Conservation (phyloP, 1,140 invertebrate genomes). For the Bemisia tabaci region DNA sequence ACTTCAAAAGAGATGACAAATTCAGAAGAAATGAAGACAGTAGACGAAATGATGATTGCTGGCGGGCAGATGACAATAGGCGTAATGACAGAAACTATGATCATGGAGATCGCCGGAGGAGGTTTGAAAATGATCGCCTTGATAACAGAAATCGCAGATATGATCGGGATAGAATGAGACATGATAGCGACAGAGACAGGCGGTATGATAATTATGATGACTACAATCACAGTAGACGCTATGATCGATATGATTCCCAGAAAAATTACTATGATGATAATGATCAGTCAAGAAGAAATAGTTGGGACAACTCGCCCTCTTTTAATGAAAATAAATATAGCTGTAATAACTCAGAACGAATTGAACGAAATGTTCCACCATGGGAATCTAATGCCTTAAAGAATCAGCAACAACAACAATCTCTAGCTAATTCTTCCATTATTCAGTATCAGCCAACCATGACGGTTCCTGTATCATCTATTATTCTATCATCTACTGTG, state of each 20-base stretch:
- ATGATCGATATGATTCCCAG: neutral
- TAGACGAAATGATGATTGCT: neutral
- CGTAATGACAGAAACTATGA: neutral
- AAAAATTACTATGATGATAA: slow-evolving; percentile 3
- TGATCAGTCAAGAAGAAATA: neutral
- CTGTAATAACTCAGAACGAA: neutral
- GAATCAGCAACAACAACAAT: neutral
- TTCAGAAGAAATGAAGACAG: neutral
- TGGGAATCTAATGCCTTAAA: neutral
- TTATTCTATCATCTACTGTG: neutral
- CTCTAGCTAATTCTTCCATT: neutral
- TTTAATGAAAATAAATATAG: neutral
- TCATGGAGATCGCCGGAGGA: neutral
- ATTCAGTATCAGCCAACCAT: neutral
- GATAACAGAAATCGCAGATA: neutral
- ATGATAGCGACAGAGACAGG: neutral
- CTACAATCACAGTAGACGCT: neutral
- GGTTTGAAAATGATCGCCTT: neutral
- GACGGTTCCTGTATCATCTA: neutral
- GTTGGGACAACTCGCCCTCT: neutral
- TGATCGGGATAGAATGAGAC: neutral
- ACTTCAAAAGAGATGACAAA: neutral
- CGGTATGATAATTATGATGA: slow-evolving; percentile 2
- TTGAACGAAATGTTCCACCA: neutral
- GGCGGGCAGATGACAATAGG: neutral